Percentiles rank a stretch among this genome's conserved stretches.
Evolutionary conservation across 2,797 vertebrate genomes (phyloP).

Genomic region (Taeniopygia guttata): DNA sequence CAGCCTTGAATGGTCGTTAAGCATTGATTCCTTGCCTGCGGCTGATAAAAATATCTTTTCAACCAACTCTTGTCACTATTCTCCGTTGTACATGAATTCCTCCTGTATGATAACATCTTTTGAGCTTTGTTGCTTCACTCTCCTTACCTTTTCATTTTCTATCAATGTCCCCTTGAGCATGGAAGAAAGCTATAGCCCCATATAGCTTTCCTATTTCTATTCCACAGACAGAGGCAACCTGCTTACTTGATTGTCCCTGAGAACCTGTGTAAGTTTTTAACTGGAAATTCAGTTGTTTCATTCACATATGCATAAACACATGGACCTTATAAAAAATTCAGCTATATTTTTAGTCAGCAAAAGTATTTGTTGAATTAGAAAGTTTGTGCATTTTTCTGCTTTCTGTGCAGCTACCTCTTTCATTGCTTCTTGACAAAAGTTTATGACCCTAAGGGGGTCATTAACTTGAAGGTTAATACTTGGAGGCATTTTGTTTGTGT

Average conservation of each 20-base stretch:
- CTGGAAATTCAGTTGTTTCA: not conserved
- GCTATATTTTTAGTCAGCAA: not conserved
- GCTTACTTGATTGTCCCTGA: not conserved
- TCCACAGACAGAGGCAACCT: not conserved
- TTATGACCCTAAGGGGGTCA: not conserved
- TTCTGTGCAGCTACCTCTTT: not conserved
- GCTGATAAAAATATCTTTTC: conserved; percentile 13
- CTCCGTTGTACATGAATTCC: not conserved
- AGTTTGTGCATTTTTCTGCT: not conserved
- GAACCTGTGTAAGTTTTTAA: not conserved
- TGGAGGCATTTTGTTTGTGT: not conserved
- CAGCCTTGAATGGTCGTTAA: not conserved
- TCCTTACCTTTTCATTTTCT: not conserved
- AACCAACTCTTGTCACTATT: not conserved
- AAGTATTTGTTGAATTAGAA: not conserved
- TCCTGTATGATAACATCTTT: not conserved
- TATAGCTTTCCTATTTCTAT: not conserved
- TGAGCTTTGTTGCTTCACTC: not conserved
- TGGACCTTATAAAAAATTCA: not conserved
- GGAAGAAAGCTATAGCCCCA: not conserved
- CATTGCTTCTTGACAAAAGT: not conserved
- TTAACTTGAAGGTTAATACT: not conserved
- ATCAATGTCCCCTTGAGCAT: not conserved
- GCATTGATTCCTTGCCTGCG: not conserved
- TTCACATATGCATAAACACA: not conserved